Evolutionary conservation across 2,113 vertebrate species (phyloP).

Genomic region (Lycocorax pyrrhopterus): DNA sequence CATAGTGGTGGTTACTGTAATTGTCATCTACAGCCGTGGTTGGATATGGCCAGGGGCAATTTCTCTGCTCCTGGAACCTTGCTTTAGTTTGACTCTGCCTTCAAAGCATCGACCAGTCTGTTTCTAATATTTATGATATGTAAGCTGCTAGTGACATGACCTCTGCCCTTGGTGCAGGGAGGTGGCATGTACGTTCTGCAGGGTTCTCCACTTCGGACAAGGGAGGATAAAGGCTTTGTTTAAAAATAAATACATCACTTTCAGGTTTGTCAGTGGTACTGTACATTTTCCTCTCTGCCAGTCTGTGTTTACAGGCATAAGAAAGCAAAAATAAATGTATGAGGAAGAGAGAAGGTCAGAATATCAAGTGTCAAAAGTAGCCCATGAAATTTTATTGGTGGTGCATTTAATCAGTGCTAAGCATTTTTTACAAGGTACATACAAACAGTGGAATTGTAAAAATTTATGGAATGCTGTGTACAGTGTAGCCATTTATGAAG

Average conservation of each 20-base stretch:
- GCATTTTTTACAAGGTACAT: conserved; percentile 85
- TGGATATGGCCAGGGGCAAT: neutral
- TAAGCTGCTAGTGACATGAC: conserved; percentile 33
- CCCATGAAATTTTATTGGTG: conserved; percentile 77
- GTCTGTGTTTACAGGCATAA: neutral
- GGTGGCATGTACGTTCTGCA: neutral
- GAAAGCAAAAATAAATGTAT: conserved; percentile 13
- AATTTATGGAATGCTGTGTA: conserved; percentile 66
- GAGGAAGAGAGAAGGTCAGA: conserved; percentile 46
- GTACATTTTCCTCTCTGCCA: neutral
- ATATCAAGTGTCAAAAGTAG: conserved; percentile 58
- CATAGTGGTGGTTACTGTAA: neutral
- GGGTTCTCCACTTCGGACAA: neutral
- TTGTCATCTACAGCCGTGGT: neutral
- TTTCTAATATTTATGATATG: conserved; percentile 71
- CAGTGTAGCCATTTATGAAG: conserved; percentile 53
- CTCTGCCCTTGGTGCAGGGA: neutral
- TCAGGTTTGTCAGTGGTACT: neutral
- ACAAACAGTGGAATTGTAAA: conserved; percentile 78
- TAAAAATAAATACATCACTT: conserved; percentile 19
- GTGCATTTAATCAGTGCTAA: conserved; percentile 86
- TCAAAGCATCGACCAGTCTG: conserved; percentile 60
- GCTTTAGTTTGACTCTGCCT: conserved; percentile 73
- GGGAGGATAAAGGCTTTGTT: conserved; percentile 8
- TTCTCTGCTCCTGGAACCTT: conserved; percentile 18